A percentile compares a stretch with the other conserved stretches of the same genome.
These are phyloP conservation scores for Eupelmus urozonus DNA, from an alignment of 2,888 invertebrate genomes.

Conservation along the genomic window DNA sequence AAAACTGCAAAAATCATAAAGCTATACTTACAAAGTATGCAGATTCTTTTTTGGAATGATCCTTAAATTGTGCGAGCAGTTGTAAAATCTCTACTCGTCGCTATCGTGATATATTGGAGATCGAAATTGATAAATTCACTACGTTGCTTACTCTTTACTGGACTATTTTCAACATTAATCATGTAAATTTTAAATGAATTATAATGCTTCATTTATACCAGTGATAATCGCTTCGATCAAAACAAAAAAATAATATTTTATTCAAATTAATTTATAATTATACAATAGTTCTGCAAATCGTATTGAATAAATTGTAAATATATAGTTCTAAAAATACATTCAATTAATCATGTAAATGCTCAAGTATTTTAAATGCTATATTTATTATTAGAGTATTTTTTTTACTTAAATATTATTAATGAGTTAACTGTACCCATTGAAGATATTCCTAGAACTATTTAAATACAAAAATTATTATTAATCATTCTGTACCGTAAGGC, in stretches of 20 bases:
- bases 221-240: too few species aligned
- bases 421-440: too few species aligned
- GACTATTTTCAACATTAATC: neutral
- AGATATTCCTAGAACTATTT: neutral
- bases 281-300: too few species aligned
- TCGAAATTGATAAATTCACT: constrained; percentile 8
- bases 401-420: neutral
- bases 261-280: too few species aligned
- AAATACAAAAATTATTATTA: neutral
- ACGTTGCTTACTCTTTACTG: neutral
- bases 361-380: neutral
- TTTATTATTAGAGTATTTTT: too few species aligned
- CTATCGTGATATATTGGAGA: constrained; percentile 6
- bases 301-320: constrained; percentile 2
- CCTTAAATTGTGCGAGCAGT: constrained; percentile 38
- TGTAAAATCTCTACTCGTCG: constrained; percentile 19
- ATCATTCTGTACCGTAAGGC: constrained; percentile 1
- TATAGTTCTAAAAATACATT: neutral
- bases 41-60: constrained; percentile 29
- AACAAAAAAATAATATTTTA: neutral
- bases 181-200: too few species aligned
- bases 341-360: neutral
- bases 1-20: constrained; percentile 51
- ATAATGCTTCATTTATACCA: too few species aligned
- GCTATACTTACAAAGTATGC: constrained; percentile 30